These are phyloP conservation scores for Oenanthe melanoleuca DNA, from an alignment of 2,113 vertebrate species.

Conservation along the genomic window DNA sequence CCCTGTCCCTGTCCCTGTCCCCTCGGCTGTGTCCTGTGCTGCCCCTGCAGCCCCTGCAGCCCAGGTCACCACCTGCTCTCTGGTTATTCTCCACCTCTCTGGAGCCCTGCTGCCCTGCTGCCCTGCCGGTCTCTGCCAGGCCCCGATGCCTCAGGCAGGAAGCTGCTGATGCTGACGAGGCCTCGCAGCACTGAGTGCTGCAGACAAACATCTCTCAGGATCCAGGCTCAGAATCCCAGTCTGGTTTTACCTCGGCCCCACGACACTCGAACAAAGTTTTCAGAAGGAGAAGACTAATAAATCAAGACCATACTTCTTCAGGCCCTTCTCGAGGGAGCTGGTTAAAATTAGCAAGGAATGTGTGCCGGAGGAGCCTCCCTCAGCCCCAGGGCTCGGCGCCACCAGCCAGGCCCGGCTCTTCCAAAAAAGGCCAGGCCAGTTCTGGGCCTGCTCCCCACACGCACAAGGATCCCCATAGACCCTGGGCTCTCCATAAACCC, in stretches of 20 bases:
- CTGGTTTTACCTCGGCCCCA: constrained; percentile 38
- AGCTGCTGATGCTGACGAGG: background rate
- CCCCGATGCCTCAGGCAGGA: rapidly evolving
- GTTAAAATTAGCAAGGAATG: constrained; percentile 75
- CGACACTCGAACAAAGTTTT: background rate
- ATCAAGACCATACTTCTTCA: background rate
- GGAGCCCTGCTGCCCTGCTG: background rate
- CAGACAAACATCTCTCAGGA: background rate
- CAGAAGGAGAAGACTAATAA: constrained; percentile 33
- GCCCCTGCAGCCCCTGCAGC: background rate
- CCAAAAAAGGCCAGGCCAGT: constrained; percentile 41
- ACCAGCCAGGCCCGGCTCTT: background rate
- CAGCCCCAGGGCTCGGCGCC: background rate
- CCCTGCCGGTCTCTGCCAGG: background rate
- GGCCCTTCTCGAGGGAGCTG: background rate
- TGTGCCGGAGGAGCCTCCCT: constrained; percentile 18
- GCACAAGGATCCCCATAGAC: too few species aligned
- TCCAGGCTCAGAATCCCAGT: constrained; percentile 1
- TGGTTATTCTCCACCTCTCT: rapidly evolving
- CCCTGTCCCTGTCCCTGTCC: rapidly evolving
- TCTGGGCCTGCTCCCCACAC: background rate
- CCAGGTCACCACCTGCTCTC: rapidly evolving
- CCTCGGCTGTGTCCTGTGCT: rapidly evolving
- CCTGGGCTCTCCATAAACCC: too few species aligned
- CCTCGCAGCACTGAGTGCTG: rapidly evolving